phyloP scores from a whole-genome alignment of 1,140 invertebrate genomes.

The Plutomurus gul region DNA sequence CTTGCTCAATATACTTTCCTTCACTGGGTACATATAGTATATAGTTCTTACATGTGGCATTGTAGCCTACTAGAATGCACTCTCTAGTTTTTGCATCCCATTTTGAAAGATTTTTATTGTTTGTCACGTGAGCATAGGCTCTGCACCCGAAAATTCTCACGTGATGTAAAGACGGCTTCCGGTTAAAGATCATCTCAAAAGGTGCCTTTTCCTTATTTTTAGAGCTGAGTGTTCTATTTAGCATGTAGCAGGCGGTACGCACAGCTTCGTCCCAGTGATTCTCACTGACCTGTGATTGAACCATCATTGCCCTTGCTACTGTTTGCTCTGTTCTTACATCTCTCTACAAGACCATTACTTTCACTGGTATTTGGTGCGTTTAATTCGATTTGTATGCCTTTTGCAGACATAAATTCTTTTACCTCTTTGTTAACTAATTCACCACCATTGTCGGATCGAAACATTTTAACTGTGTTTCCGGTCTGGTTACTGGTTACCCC shows the following conservation, averaged over 20 bases:
- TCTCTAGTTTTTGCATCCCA: background rate
- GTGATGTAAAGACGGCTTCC: background rate
- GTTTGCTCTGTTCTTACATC: constrained; percentile 43
- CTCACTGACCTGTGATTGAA: background rate
- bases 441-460: constrained; percentile 46
- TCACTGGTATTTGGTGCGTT: constrained; percentile 56
- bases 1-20: background rate
- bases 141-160: background rate
- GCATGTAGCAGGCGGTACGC: background rate
- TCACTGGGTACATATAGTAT: background rate
- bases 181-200: background rate
- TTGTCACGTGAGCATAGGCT: background rate
- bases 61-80: background rate
- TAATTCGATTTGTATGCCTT: constrained; percentile 53
- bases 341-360: constrained; percentile 55
- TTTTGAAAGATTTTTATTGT: background rate
- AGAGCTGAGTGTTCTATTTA: background rate
- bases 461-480: constrained; percentile 12
- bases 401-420: constrained; percentile 48
- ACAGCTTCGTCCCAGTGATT: background rate
- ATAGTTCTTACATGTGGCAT: background rate
- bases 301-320: background rate
- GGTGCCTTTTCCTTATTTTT: background rate
- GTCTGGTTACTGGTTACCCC: constrained; percentile 37
- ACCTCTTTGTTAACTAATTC: constrained; percentile 40